These are phyloP conservation scores for Carposina sasakii DNA, from an alignment of 1,140 invertebrate species.

Conservation along the genomic window DNA sequence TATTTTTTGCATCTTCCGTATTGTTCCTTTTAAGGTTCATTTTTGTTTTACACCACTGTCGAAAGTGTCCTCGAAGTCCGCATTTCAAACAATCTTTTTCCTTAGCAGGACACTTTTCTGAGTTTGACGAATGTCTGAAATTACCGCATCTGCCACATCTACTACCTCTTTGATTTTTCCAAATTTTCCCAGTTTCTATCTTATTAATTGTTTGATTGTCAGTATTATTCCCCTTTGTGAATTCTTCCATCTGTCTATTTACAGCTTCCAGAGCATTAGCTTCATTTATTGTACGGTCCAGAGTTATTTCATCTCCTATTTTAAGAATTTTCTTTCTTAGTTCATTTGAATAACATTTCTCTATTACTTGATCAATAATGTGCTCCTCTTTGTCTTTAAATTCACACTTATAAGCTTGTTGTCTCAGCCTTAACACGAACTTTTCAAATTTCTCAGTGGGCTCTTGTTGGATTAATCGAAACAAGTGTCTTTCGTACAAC, in stretches of 20 bases:
- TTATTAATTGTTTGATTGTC: background rate
- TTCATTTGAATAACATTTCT: slow-evolving; percentile 19
- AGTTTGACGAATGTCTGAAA: background rate
- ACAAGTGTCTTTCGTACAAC: slow-evolving; percentile 11
- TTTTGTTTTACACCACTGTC: background rate
- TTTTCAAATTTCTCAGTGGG: slow-evolving; percentile 19
- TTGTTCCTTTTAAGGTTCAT: background rate
- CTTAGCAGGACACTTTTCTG: background rate
- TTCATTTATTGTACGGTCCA: slow-evolving; percentile 13
- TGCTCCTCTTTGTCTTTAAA: slow-evolving; percentile 11
- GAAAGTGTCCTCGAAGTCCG: background rate
- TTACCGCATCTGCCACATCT: background rate
- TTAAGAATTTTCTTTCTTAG: slow-evolving; percentile 20
- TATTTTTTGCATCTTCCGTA: too few relatives aligned
- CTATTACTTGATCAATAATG: slow-evolving; percentile 21
- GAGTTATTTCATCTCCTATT: slow-evolving; percentile 12
- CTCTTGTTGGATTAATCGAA: slow-evolving; percentile 19
- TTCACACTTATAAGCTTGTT: slow-evolving; percentile 16
- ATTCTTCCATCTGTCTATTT: slow-evolving; percentile 6
- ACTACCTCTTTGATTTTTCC: background rate
- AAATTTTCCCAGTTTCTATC: background rate
- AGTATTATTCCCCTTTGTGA: background rate
- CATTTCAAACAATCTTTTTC: background rate
- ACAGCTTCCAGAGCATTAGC: slow-evolving; percentile 13
- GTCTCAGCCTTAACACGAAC: slow-evolving; percentile 12